A percentile compares a stretch with the other conserved stretches of the same genome.
Conservation (phyloP, 2,888 invertebrate species). For the Laothoe populi region DNA sequence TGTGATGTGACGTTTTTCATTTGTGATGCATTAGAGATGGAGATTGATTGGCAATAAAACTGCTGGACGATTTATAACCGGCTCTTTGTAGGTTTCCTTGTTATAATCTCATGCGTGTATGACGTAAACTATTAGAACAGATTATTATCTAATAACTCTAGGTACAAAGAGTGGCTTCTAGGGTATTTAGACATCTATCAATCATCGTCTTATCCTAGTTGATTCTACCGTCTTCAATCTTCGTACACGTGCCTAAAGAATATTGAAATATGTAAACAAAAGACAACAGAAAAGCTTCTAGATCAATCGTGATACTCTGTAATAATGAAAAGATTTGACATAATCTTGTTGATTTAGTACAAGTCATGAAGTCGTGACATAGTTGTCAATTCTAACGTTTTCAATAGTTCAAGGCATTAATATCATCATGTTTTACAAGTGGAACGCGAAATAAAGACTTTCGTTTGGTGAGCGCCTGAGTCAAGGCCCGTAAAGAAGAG, state of each 20-base stretch:
- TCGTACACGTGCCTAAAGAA: not conserved
- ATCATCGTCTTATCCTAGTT: not conserved
- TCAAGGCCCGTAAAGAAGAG: constrained; percentile 23
- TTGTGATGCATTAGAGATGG: not conserved
- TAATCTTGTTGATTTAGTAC: constrained; percentile 1
- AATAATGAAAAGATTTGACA: constrained; percentile 6
- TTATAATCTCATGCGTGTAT: no score
- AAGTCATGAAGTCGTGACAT: constrained; percentile 12
- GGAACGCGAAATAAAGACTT: constrained; percentile 12
- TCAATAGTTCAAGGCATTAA: constrained; percentile 15
- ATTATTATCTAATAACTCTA: no score
- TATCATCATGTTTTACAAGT: not conserved
- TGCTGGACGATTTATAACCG: no score
- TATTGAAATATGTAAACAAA: not conserved
- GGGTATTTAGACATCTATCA: not conserved
- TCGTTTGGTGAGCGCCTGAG: constrained; percentile 19
- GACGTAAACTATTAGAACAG: no score
- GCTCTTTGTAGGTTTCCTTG: no score
- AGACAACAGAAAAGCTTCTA: not conserved
- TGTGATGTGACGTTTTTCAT: not conserved
- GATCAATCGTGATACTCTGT: not conserved
- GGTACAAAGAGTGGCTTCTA: not conserved
- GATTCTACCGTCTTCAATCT: not conserved
- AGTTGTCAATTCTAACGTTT: constrained; percentile 12
- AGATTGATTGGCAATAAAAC: no score